Evolutionary conservation across 2,113 vertebrate genomes (phyloP), one percentile per base, ranked within the genome.

Genomic region (Phrynosoma blainvillii): DNA sequence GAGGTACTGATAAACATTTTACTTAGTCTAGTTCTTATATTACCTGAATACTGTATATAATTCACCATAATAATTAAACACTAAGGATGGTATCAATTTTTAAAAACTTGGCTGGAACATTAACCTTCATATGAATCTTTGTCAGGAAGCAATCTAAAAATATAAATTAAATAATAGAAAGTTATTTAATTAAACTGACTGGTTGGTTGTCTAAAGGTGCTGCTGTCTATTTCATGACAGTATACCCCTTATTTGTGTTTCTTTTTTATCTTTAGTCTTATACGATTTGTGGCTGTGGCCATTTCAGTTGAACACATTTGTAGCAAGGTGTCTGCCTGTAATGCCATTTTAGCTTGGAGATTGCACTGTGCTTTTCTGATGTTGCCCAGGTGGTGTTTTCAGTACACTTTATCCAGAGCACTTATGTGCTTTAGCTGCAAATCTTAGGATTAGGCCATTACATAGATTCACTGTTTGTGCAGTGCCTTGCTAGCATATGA

Each of bases 401-500:
- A n/a, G 32, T 27, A 54, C 36, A 62, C 13, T 52, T 82, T 76
- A 66, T 82, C 56, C 30, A 66, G 66, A 13, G 1, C 14, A 30
- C 83, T n/a, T 42, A n/a, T 32, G 21, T 0, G 0, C 87, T 76
- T 85, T 87, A n/a, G 79, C 66, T 20, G 2, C 68, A 54, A 52
- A 80, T 68, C n/a, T 90, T 82, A 89, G 86, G 66, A 92, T 47
- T 79, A 87, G 56, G 30, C 82, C 2, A 0, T 90, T 1, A 70
- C 32, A 66, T 8, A 0, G 85, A 76, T 88, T 90, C 54, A 25
- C 79, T 89, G 52, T 79, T 91, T 90, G 89, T 87, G 52, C 4
- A 82, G 89, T 84, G 32, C 71, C 89, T 90, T 65, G 25, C 87
- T 47, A 52, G 59, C 42, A 86, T 88, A 56, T 23, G 89, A 76